Evolutionary conservation across 1,140 invertebrate species (phyloP).

Genomic region (Pseudobourletiella spinata): DNA sequence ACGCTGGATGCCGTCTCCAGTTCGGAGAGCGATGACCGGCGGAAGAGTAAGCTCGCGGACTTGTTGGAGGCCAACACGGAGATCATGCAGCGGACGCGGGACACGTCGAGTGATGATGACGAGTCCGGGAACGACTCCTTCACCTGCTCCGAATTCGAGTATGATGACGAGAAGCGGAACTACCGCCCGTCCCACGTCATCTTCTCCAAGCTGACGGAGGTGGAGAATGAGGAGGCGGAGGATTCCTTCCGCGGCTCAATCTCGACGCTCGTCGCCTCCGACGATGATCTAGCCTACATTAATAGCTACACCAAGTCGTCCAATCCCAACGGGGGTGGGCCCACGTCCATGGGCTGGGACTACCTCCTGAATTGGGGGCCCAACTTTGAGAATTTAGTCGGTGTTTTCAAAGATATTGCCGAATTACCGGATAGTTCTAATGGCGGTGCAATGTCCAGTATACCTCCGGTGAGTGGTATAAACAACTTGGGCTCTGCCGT

Average conservation of each 20-base stretch:
- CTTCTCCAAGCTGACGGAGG: constrained; percentile 59
- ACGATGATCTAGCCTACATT: constrained; percentile 72
- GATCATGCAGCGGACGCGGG: constrained; percentile 38
- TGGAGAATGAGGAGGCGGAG: constrained; percentile 45
- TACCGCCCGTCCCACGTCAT: constrained; percentile 47
- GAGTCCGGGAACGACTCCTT: constrained; percentile 95
- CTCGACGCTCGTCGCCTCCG: constrained; percentile 82
- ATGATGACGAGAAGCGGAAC: constrained; percentile 68
- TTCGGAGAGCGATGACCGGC: constrained; percentile 59
- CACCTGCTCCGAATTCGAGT: constrained; percentile 96
- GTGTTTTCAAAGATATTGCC: constrained; percentile 92
- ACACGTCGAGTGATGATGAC: constrained; percentile 64
- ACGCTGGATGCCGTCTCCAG: constrained; percentile 86
- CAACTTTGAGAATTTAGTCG: constrained; percentile 87
- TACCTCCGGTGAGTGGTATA: constrained; percentile 13
- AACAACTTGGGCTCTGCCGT: constrained; percentile 23
- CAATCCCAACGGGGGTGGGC: constrained; percentile 59
- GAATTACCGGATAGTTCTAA: constrained; percentile 73
- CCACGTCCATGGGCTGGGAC: constrained; percentile 68
- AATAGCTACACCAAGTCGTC: constrained; percentile 44
- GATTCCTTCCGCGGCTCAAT: constrained; percentile 78
- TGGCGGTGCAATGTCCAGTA: constrained; percentile 44
- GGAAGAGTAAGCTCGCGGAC: constrained; percentile 28
- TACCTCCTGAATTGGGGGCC: constrained; percentile 92
- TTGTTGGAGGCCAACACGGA: constrained; percentile 41